Percentiles rank a stretch among this genome's conserved stretches.
Evolutionary conservation across 37 sponge, comb jelly and placozoan genomes (phyloP).

Genomic region (Tethya wilhelma): DNA sequence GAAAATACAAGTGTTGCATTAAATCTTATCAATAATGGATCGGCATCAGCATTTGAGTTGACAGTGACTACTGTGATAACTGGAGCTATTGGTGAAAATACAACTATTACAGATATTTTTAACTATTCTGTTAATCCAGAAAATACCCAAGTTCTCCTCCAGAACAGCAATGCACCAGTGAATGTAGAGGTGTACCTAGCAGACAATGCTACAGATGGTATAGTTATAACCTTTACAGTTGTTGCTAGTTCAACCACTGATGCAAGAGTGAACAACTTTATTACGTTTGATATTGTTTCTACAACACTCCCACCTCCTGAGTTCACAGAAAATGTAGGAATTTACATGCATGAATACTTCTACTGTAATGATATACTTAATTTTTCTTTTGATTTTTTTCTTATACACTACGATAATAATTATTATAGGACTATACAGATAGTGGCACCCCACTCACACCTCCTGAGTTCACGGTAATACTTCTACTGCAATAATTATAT

Average conservation of each 20-base stretch:
- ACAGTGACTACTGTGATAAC: neutral
- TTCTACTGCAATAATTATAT: too few relatives aligned
- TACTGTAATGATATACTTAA: too few relatives aligned
- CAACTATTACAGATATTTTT: neutral
- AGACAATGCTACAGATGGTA: conserved; percentile 6
- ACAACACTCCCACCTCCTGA: conserved; percentile 11
- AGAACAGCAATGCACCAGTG: neutral
- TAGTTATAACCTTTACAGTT: neutral
- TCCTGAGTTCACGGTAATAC: too few relatives aligned
- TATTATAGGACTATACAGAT: too few relatives aligned
- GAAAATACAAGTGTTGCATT: neutral
- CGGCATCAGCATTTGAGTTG: neutral
- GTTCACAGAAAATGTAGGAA: conserved; percentile 5
- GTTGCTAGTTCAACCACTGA: neutral
- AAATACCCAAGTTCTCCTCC: neutral
- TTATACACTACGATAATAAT: too few relatives aligned
- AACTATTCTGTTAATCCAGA: neutral
- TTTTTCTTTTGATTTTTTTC: too few relatives aligned
- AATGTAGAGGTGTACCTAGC: neutral
- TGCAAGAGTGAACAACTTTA: neutral
- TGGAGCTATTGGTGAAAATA: neutral
- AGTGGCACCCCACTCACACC: too few relatives aligned
- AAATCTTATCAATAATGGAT: neutral
- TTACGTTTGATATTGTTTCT: neutral
- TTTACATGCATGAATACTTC: too few relatives aligned